These are phyloP conservation scores for Drosophila rubida DNA, from an alignment of 2,888 invertebrate species.

Conservation along the genomic window DNA sequence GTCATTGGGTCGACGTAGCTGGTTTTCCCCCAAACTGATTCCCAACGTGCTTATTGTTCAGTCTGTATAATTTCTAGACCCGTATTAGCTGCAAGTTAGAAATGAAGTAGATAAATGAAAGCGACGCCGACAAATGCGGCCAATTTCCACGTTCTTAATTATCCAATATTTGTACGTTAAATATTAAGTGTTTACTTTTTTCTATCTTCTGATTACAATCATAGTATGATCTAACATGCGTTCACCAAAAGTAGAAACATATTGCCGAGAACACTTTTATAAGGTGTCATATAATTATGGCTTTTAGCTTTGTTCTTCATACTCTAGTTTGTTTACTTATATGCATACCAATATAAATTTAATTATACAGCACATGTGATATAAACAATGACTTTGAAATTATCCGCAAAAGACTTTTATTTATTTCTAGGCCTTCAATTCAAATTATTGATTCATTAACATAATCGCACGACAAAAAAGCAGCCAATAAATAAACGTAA, in stretches of 20 bases:
- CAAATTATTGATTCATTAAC: neutral
- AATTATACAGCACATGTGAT: conserved; percentile 8
- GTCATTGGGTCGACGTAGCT: neutral
- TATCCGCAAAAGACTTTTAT: conserved; percentile 2
- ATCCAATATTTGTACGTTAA: conserved; percentile 55
- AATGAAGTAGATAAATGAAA: conserved; percentile 34
- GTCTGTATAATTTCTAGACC: neutral
- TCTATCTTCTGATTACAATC: conserved; percentile 27
- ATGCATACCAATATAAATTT: conserved; percentile 3
- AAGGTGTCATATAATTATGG: conserved; percentile 18
- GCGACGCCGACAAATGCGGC: conserved; percentile 42
- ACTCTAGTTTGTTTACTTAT: conserved; percentile 17
- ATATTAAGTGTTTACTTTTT: conserved; percentile 40
- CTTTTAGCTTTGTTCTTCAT: conserved; percentile 5
- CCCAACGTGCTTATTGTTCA: neutral
- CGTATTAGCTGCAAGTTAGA: conserved; percentile 1
- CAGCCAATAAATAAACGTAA: neutral
- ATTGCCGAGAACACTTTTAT: conserved; percentile 7
- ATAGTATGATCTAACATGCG: conserved; percentile 17
- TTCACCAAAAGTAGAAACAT: conserved; percentile 2
- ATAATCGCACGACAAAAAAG: neutral
- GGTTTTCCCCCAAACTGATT: neutral
- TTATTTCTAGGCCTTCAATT: neutral
- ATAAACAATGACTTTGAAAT: conserved; percentile 14
- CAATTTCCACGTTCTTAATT: conserved; percentile 49